Evolutionary conservation across 2,797 vertebrate genomes (phyloP), one percentile per base, ranked within the genome.

Genomic region (Parauchenoglanis punctatus): DNA sequence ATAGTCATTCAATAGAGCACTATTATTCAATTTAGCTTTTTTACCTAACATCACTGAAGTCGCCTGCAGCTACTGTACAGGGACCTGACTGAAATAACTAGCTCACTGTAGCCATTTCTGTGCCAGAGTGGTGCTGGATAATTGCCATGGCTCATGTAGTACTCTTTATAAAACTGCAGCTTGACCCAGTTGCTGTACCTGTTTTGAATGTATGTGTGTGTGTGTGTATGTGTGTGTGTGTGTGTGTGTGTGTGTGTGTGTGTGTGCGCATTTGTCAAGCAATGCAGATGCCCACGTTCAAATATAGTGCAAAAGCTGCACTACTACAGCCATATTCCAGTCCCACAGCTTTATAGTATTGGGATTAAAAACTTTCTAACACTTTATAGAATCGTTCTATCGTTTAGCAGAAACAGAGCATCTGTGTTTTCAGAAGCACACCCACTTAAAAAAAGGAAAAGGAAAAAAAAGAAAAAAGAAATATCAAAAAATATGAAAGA

Each of bases 281-380:
- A 81, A 56, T 76, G 49, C 83, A 88, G 84, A 84, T 88, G 65
- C 59, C 86, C 80, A 75, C 49, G 77, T 83, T 91, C 81, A 85
- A 85, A 88, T 46, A 18, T 2, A 54, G 23, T 81, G 44, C 49
- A 68, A 87, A 84, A 31, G 18, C 68, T 75, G 49, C 67, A 70
- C 35, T 59, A 35, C 17, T 78, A 12, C 85, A 68, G 49, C 58
- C 20, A 67, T 61, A 17, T 44, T n/a, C 18, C 23, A 40, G n/a
- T 2, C 67, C 54, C 52, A 81, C 31, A 49, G 40, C 65, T 25
- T 54, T 40, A 54, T 10, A 63, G 13, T 31, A 5, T 35, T 76
- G 44, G 12, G 40, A 70, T 59, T 44, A 56, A 65, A 56, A 46
- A 8, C 63, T 46, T 31, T 54, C 49, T 52, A 56, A 18, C 13